Percentiles rank a stretch among this genome's conserved stretches.
These are phyloP conservation scores for Standfussiana lucernea DNA, from an alignment of 2,888 invertebrate species.

Conservation along the genomic window DNA sequence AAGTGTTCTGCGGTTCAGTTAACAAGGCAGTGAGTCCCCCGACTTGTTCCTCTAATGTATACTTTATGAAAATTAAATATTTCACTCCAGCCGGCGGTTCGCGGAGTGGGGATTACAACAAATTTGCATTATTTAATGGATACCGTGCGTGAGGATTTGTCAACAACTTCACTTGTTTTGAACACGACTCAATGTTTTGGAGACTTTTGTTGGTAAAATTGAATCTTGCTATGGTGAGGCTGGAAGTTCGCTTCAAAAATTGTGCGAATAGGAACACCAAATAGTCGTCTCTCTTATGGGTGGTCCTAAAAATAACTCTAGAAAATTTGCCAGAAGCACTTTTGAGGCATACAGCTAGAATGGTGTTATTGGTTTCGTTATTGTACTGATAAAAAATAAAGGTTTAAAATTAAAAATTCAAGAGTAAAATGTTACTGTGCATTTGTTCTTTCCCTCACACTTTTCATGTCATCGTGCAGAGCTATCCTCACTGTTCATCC, in stretches of 20 bases:
- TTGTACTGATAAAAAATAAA: neutral
- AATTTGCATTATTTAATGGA: constrained; percentile 91
- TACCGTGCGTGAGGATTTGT: constrained; percentile 89
- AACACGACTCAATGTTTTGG: constrained; percentile 72
- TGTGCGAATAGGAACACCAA: neutral
- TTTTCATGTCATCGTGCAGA: neutral
- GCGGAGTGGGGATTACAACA: constrained; percentile 88
- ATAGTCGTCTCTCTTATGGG: neutral
- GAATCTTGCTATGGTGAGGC: neutral
- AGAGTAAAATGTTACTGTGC: neutral
- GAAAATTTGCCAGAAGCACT: neutral
- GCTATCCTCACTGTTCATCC: constrained; percentile 20
- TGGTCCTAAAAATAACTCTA: neutral
- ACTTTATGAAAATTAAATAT: constrained; percentile 91
- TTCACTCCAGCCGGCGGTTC: constrained; percentile 83
- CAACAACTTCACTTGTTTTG: constrained; percentile 81
- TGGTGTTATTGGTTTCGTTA: no score
- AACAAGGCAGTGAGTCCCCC: constrained; percentile 72
- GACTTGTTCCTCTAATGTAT: constrained; percentile 85
- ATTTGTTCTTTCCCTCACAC: neutral
- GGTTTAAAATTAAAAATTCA: neutral
- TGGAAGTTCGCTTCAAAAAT: neutral
- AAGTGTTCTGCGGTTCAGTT: constrained; percentile 68
- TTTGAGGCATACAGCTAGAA: neutral
- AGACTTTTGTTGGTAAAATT: constrained; percentile 71